Base-by-base conservation (phyloP, 1,140 invertebrate genomes). In the Parasteatoda tepidariorum region DNA sequence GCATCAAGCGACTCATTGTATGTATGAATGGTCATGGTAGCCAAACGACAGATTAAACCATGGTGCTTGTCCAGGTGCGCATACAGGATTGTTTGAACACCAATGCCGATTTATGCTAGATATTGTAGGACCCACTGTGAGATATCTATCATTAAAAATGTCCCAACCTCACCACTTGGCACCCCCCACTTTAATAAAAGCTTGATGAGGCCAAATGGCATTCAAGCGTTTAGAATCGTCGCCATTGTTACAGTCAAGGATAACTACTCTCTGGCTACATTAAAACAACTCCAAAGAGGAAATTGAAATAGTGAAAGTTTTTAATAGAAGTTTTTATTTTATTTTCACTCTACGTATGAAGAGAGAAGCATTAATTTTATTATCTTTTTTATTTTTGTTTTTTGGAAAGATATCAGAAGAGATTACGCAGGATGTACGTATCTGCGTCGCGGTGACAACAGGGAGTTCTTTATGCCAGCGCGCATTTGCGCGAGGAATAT, bases 231-330 rank as follows among this genome's bases (percentile, higher is more conserved):
- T 28, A 38, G 48, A 22, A 34, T n/a, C 30, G 74, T 33, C 33
- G 22, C 62, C 26, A 64, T 66, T 66, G 74, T 76, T 64, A 34
- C 34, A n/a, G 38, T 74, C 71, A 74, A 74, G 71, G 71, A 74
- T 61, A 74, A 74, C 71, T 30, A 64, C 62, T 64, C 26, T 66
- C 57, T 38, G 55, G 22, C 54, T 54, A 61, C 71, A 61, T 74
- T 74, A 74, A 74, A 74, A 48, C 33, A 48, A 74, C 30, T 74
- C 31, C 9, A 18, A 33, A 61, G 71, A 74, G 71, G 71, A 74
- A 74, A 74, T 74, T 74, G 71, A 74, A 71, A 57, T 71, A 22
- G 34, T 71, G 38, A n/a, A 24, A 59, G n/a, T 22, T 26, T 24
- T 59, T 59, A 5, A 59, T 24, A 59, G n/a, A n/a, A 22, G 24